Evolutionary conservation across 2,113 vertebrate genomes (phyloP).

Genomic region (Equus quagga): DNA sequence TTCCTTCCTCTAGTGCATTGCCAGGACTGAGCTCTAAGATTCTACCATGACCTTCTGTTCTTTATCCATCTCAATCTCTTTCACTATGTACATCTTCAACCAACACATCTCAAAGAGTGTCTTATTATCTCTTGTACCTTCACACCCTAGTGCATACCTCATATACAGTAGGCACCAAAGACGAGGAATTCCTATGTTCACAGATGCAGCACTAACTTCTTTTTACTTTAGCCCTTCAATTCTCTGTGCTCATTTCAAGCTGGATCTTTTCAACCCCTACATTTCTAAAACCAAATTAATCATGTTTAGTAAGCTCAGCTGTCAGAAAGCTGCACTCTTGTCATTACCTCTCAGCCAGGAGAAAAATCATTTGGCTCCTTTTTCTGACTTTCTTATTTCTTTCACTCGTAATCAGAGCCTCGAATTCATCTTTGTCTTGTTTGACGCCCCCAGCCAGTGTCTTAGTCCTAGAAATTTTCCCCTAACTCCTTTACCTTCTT

Average conservation of each 20-base stretch:
- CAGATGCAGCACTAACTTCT: not conserved
- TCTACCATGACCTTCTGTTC: not conserved
- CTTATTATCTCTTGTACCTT: not conserved
- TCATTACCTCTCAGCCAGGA: slow-evolving; percentile 36
- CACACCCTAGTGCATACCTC: not conserved
- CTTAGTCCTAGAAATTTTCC: not conserved
- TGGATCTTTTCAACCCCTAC: slow-evolving; percentile 22
- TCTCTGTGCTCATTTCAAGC: slow-evolving; percentile 53
- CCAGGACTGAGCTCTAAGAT: not conserved
- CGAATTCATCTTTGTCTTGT: not conserved
- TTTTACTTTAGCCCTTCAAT: not conserved
- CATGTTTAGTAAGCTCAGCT: slow-evolving; percentile 25
- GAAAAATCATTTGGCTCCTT: not conserved
- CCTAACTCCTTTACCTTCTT: not conserved
- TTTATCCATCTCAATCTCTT: not conserved
- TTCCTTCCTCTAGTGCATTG: not conserved
- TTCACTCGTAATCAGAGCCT: not conserved
- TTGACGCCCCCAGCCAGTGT: not conserved
- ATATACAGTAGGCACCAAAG: not conserved
- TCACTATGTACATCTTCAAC: not conserved
- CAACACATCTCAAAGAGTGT: not conserved
- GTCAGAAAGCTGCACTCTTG: not conserved
- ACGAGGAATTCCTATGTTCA: not conserved
- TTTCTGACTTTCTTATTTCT: slow-evolving; percentile 28
- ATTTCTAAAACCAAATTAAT: slow-evolving; percentile 55